Evolutionary conservation across 2,113 vertebrate genomes (phyloP).

Genomic region (Ranitomeya variabilis): DNA sequence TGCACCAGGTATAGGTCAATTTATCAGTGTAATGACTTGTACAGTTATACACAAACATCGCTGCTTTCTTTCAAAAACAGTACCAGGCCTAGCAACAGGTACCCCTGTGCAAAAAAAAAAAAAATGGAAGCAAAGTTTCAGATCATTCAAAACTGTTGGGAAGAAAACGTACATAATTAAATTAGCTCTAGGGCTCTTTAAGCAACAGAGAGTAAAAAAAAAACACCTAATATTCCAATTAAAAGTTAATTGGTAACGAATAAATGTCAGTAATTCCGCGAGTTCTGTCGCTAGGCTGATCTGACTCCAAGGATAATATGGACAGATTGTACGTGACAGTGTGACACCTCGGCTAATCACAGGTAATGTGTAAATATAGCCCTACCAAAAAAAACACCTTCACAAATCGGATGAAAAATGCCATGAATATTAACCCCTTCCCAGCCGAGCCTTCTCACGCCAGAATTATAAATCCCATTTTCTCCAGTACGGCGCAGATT

Average conservation of each 20-base stretch:
- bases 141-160: no score
- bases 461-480: not conserved
- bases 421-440: not conserved
- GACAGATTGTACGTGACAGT: not conserved
- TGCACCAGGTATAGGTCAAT: no score
- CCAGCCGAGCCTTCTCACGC: not conserved
- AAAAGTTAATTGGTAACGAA: not conserved
- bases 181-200: not conserved
- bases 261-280: not conserved
- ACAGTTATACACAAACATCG: no score
- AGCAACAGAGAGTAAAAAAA: not conserved
- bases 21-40: no score
- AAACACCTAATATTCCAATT: not conserved
- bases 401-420: not conserved
- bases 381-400: constrained; percentile 18
- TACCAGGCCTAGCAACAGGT: no score
- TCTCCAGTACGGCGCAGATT: not conserved
- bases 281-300: not conserved
- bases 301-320: not conserved
- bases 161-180: not conserved
- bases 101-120: no score
- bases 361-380: constrained; percentile 16
- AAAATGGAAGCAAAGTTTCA: no score
- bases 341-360: not conserved
- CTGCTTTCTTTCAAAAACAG: no score